phyloP scores from a whole-genome alignment of 2,113 vertebrate species.

The Balaenoptera acutorostrata region DNA sequence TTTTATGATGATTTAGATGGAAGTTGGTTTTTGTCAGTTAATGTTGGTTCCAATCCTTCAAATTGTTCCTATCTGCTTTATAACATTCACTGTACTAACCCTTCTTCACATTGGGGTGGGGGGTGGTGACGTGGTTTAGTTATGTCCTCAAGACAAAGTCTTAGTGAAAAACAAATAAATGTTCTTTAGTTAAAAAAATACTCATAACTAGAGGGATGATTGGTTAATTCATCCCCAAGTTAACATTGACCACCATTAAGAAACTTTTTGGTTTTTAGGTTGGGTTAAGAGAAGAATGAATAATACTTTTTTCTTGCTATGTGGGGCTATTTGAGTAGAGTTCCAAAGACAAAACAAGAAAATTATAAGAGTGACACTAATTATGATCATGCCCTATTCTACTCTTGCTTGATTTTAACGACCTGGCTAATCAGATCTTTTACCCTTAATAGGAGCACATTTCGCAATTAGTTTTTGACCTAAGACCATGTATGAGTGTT shows the following conservation, averaged over 20 bases:
- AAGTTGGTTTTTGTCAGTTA: constrained; percentile 58
- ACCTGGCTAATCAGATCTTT: not conserved
- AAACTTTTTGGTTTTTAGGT: not conserved
- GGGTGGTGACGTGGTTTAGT: too few species aligned
- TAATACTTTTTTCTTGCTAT: not conserved
- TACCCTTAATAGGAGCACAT: not conserved
- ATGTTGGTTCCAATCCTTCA: constrained; percentile 67
- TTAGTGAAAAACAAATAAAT: too few species aligned
- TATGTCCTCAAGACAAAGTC: too few species aligned
- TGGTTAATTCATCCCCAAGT: not conserved
- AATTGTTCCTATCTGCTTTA: constrained; percentile 72
- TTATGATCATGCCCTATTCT: not conserved
- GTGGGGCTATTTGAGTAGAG: not conserved
- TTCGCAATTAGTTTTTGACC: not conserved
- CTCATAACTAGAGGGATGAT: not conserved
- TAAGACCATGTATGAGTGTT: not conserved
- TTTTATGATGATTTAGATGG: constrained; percentile 58
- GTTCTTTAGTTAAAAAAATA: too few species aligned
- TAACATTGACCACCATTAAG: not conserved
- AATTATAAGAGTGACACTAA: not conserved
- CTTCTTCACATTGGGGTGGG: not conserved
- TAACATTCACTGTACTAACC: constrained; percentile 72
- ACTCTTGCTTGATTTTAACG: not conserved
- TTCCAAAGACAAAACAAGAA: not conserved
- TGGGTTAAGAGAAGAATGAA: not conserved